Conservation (phyloP, 1,140 invertebrate species). For the Pogonus chalceus region DNA sequence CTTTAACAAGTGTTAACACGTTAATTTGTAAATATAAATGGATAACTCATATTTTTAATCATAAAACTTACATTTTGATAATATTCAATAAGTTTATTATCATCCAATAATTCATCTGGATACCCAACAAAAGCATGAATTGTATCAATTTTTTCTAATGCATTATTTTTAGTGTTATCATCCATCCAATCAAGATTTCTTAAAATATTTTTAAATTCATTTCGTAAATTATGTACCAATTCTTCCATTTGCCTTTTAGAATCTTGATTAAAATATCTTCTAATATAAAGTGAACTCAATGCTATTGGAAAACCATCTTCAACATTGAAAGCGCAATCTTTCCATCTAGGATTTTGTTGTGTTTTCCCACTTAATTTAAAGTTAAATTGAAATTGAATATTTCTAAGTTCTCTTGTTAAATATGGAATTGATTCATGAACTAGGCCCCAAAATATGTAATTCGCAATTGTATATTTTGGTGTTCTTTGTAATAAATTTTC, state of each 20-base stretch:
- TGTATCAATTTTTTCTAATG: slow-evolving; percentile 38
- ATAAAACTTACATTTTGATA: slow-evolving; percentile 37
- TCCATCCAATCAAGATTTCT: slow-evolving; percentile 56
- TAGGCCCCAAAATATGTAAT: slow-evolving; percentile 46
- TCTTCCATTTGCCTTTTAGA: slow-evolving; percentile 39
- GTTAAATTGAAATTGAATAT: slow-evolving; percentile 37
- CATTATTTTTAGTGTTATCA: slow-evolving; percentile 40
- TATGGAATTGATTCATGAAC: slow-evolving; percentile 37
- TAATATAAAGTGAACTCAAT: slow-evolving; percentile 43
- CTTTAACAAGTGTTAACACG: too few species aligned
- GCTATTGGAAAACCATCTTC: slow-evolving; percentile 41
- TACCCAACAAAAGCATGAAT: slow-evolving; percentile 42
- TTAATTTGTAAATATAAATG: too few species aligned
- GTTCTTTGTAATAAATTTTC: slow-evolving; percentile 36
- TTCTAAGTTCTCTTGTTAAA: slow-evolving; percentile 38
- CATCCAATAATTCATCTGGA: slow-evolving; percentile 42
- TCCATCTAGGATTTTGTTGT: slow-evolving; percentile 44
- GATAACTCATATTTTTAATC: slow-evolving; percentile 16
- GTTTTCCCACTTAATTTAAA: slow-evolving; percentile 37
- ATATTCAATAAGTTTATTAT: slow-evolving; percentile 37
- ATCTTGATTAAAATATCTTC: slow-evolving; percentile 37
- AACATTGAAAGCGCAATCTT: slow-evolving; percentile 33
- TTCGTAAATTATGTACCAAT: slow-evolving; percentile 49
- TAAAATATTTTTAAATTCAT: slow-evolving; percentile 41
- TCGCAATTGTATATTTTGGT: slow-evolving; percentile 44